phyloP scores from a whole-genome alignment of 2,888 invertebrate species.

The Amblyjoppa fuscipennis region DNA sequence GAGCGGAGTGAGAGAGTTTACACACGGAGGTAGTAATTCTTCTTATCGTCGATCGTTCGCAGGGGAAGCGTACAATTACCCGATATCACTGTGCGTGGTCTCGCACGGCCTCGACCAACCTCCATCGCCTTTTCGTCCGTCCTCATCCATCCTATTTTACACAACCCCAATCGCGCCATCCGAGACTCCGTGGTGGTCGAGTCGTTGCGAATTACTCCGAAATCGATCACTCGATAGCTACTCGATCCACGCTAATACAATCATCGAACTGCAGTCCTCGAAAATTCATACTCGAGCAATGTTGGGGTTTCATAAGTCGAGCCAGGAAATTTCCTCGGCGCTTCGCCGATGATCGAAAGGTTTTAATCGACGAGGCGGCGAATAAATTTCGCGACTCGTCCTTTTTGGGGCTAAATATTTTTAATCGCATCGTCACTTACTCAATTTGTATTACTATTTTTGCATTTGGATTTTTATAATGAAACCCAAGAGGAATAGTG shows the following conservation, averaged over 20 bases:
- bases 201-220: constrained; percentile 19
- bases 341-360: background rate
- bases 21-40: constrained; percentile 46
- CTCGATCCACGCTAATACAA: background rate
- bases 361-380: background rate
- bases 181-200: background rate
- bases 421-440: background rate
- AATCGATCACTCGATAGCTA: constrained; percentile 25
- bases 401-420: background rate
- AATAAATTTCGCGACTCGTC: background rate
- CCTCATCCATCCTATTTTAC: background rate
- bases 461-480: too few species aligned
- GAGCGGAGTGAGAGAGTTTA: constrained; percentile 12
- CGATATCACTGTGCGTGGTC: constrained; percentile 35
- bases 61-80: constrained; percentile 48
- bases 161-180: background rate
- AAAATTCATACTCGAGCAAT: background rate
- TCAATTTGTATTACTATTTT: too few species aligned
- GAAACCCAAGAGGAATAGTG: too few species aligned
- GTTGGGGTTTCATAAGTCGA: constrained; percentile 13
- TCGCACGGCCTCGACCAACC: constrained; percentile 1
- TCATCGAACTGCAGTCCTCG: background rate
- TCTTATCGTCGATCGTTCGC: constrained; percentile 54
- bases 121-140: constrained; percentile 13
- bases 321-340: background rate